Percentiles rank a stretch among this genome's conserved stretches.
Evolutionary conservation across 2,113 vertebrate genomes (phyloP).

Genomic region (Apodemus speciosus): DNA sequence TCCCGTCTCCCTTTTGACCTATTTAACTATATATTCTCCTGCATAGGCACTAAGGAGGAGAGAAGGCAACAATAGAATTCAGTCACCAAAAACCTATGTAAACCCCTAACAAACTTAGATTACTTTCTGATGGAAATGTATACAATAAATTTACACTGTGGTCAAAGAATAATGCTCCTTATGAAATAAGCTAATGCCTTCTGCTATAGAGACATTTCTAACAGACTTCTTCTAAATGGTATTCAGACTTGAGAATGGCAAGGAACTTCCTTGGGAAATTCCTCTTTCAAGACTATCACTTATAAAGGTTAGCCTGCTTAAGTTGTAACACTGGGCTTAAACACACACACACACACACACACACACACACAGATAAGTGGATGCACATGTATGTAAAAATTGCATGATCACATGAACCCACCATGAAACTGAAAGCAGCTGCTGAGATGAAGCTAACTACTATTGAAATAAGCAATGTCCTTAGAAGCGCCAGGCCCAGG

Average conservation of each 20-base stretch:
- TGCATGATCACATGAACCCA: neutral
- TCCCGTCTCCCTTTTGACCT: neutral
- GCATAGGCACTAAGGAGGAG: neutral
- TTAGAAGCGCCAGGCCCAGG: conserved; percentile 37
- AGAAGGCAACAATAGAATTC: neutral
- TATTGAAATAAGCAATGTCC: conserved; percentile 17
- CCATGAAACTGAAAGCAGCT: conserved; percentile 56
- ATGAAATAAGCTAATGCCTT: conserved; percentile 36
- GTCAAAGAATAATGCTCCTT: conserved; percentile 30
- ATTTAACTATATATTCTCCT: neutral
- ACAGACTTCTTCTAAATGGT: conserved; percentile 38
- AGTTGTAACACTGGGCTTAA: neutral
- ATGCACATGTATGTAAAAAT: neutral
- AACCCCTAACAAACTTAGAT: conserved; percentile 42
- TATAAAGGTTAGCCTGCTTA: conserved; percentile 16
- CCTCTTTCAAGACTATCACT: conserved; percentile 13
- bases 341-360: too few relatives aligned
- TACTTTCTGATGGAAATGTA: conserved; percentile 44
- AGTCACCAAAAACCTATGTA: neutral
- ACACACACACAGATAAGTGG: too few relatives aligned
- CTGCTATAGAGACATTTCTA: neutral
- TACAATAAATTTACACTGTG: conserved; percentile 23
- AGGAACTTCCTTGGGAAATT: conserved; percentile 53
- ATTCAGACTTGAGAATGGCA: conserved; percentile 34
- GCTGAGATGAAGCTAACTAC: conserved; percentile 25